These are phyloP conservation scores for Dascillus cervinus DNA, from an alignment of 2,888 invertebrate species.

Conservation along the genomic window DNA sequence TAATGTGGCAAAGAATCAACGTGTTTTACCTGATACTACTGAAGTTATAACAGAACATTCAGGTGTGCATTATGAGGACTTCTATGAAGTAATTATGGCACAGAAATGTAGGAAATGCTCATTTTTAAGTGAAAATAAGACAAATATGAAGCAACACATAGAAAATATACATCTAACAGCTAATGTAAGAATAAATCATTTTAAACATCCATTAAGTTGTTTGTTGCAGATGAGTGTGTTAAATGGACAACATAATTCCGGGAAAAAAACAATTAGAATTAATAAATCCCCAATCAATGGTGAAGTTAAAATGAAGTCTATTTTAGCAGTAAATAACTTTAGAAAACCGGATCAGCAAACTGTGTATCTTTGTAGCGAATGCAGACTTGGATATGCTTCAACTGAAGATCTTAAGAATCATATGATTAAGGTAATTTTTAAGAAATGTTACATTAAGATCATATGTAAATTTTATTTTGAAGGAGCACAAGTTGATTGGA, in stretches of 20 bases:
- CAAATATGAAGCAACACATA: constrained; percentile 32
- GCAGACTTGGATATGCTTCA: constrained; percentile 42
- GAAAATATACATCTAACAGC: constrained; percentile 23
- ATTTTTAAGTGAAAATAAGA: constrained; percentile 30
- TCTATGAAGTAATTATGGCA: constrained; percentile 27
- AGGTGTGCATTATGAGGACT: constrained; percentile 2
- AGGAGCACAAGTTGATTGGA: too few species aligned
- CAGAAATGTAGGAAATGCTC: constrained; percentile 37
- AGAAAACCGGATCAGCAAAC: constrained; percentile 20
- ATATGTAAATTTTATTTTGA: too few species aligned
- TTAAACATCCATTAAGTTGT: too few species aligned
- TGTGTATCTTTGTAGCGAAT: constrained; percentile 46
- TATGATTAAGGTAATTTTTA: constrained; percentile 46
- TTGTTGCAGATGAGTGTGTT: too few species aligned
- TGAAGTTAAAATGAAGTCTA: constrained; percentile 21
- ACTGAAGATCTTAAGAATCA: constrained; percentile 45
- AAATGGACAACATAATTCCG: too few species aligned
- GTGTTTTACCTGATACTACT: constrained; percentile 1
- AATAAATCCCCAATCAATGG: constrained; percentile 3
- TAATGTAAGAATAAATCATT: too few species aligned
- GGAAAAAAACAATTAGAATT: too few species aligned
- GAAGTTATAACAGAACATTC: background rate
- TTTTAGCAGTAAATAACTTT: too few species aligned
- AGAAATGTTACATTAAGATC: too few species aligned
- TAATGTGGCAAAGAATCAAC: constrained; percentile 5